Evolutionary conservation across 2,888 invertebrate genomes (phyloP).

Genomic region (Eupelmus urozonus): DNA sequence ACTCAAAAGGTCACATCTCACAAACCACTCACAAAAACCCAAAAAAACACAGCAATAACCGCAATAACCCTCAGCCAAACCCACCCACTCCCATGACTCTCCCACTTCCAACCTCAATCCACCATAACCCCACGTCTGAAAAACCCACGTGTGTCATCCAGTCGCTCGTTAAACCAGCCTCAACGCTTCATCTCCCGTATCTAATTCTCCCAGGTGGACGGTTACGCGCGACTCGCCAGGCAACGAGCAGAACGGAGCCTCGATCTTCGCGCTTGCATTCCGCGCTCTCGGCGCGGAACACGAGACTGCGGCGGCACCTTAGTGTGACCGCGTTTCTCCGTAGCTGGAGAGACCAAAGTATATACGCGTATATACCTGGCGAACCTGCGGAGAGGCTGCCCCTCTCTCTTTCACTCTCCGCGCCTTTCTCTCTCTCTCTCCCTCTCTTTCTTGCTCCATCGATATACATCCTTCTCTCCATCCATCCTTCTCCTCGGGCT

Average conservation of each 20-base stretch:
- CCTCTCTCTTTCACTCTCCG: constrained; percentile 15
- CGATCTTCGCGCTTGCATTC: too few relatives aligned
- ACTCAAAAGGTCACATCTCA: too few relatives aligned
- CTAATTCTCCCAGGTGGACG: too few relatives aligned
- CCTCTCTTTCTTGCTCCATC: constrained; percentile 1
- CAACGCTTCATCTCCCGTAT: too few relatives aligned
- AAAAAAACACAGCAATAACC: too few relatives aligned
- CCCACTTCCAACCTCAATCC: too few relatives aligned
- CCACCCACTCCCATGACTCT: too few relatives aligned
- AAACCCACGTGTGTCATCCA: too few relatives aligned
- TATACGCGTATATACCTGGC: constrained; percentile 2
- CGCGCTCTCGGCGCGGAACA: constrained; percentile 34
- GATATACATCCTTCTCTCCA: neutral
- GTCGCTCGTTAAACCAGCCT: too few relatives aligned
- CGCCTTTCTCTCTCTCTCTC: constrained; percentile 23
- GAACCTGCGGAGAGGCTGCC: constrained; percentile 43
- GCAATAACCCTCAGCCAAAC: too few relatives aligned
- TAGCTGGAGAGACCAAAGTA: constrained; percentile 40
- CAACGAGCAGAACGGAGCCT: constrained; percentile 50
- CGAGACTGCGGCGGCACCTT: constrained; percentile 43
- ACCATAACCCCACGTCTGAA: too few relatives aligned
- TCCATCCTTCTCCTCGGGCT: neutral
- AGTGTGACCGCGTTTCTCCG: constrained; percentile 62
- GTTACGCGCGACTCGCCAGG: constrained; percentile 44
- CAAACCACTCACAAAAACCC: too few relatives aligned